Conservation (phyloP, 1,140 invertebrate species). For the Drosophila yakuba region DNA sequence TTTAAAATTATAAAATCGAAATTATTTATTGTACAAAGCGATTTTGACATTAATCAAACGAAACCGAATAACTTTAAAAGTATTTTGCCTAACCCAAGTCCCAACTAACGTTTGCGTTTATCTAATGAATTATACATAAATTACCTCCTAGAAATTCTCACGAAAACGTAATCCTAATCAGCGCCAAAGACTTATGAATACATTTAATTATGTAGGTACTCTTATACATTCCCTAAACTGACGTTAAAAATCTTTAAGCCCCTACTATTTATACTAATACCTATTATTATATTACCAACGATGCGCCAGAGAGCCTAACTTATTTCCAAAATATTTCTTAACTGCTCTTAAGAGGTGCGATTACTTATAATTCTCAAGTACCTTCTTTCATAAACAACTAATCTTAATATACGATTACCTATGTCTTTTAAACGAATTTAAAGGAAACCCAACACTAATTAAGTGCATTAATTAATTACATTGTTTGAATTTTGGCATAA, state of each 20-base stretch:
- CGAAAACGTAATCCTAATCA: conserved; percentile 64
- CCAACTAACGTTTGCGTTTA: conserved; percentile 60
- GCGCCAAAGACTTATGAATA: conserved; percentile 76
- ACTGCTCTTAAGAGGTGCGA: conserved; percentile 38
- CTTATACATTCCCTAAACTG: conserved; percentile 34
- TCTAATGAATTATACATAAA: conserved; percentile 43
- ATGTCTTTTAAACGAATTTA: conserved; percentile 80
- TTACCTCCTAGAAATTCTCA: conserved; percentile 51
- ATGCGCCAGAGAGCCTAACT: conserved; percentile 27
- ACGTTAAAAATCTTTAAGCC: conserved; percentile 45
- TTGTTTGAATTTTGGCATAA: conserved; percentile 69
- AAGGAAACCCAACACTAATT: conserved; percentile 53
- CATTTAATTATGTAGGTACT: conserved; percentile 48
- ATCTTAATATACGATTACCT: conserved; percentile 57
- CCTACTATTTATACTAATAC: conserved; percentile 52
- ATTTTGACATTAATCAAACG: conserved; percentile 47
- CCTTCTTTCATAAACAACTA: conserved; percentile 61
- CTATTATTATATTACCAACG: conserved; percentile 47
- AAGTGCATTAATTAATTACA: conserved; percentile 60
- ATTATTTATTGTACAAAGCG: conserved; percentile 59
- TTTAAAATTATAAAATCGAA: conserved; percentile 66
- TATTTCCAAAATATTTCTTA: conserved; percentile 47
- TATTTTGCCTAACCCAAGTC: conserved; percentile 58
- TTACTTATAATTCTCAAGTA: conserved; percentile 69
- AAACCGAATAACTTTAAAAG: conserved; percentile 67